Conservation (phyloP, 2,888 invertebrate species). For the Drosophila mimica region DNA sequence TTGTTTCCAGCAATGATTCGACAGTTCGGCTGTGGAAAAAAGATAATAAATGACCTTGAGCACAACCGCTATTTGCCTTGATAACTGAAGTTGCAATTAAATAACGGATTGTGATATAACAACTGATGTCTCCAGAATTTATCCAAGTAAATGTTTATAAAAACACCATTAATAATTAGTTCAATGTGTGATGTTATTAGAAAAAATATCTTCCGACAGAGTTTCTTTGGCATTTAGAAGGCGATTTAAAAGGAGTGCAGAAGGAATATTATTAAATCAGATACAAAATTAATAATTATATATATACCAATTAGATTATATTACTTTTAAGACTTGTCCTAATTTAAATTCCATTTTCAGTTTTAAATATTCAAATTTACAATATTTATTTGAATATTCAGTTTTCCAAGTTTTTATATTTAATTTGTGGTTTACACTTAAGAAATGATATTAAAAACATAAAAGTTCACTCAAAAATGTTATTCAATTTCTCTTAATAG, state of each 20-base stretch:
- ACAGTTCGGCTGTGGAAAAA: constrained; percentile 14
- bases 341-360: neutral
- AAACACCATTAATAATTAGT: neutral
- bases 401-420: neutral
- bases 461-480: neutral
- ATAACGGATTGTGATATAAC: constrained; percentile 32
- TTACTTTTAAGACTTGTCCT: neutral
- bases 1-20: constrained; percentile 21
- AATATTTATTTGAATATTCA: neutral
- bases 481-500: neutral
- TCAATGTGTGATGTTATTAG: neutral
- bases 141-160: neutral
- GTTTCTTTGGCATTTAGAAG: neutral
- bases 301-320: neutral
- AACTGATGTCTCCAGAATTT: neutral
- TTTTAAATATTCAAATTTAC: neutral
- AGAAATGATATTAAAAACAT: neutral
- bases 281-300: neutral
- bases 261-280: neutral
- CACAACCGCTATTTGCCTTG: neutral
- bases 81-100: constrained; percentile 14
- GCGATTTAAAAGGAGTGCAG: neutral
- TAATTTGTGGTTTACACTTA: neutral
- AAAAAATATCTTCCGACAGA: neutral
- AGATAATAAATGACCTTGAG: constrained; percentile 30